Percentiles rank a stretch among this genome's conserved stretches.
These are phyloP conservation scores for Seriola dumerili DNA, from an alignment of 2,113 vertebrate genomes.

Conservation along the genomic window DNA sequence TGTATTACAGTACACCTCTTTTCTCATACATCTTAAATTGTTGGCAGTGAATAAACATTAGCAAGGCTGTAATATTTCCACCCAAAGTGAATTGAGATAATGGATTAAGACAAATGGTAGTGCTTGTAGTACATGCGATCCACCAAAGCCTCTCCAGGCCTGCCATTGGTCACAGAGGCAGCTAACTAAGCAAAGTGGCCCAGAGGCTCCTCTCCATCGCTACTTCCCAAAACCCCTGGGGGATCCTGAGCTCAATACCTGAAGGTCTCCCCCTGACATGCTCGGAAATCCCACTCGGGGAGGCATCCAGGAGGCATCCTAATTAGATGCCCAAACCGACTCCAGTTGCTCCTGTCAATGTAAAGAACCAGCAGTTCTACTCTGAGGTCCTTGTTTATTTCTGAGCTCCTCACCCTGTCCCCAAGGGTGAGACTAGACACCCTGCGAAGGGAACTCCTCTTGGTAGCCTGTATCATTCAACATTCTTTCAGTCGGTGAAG, in stretches of 20 bases:
- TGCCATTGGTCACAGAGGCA: background rate
- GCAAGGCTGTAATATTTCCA: background rate
- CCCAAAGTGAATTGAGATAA: background rate
- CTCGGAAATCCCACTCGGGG: background rate
- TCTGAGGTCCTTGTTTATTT: background rate
- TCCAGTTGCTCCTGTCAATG: background rate
- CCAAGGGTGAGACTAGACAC: background rate
- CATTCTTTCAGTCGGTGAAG: background rate
- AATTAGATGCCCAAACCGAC: background rate
- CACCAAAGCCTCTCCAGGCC: background rate
- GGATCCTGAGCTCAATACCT: background rate
- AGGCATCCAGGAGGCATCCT: too few relatives aligned
- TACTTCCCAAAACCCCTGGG: background rate
- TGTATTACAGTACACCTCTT: background rate
- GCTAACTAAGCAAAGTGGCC: background rate
- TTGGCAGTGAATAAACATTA: background rate
- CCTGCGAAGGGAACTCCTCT: background rate
- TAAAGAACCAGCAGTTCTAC: background rate
- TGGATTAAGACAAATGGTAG: background rate
- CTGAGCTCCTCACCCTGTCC: background rate
- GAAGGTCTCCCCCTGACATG: background rate
- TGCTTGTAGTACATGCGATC: too few relatives aligned
- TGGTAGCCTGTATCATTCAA: background rate
- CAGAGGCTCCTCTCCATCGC: background rate
- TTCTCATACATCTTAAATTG: background rate